These are phyloP conservation scores for Drosophila falleni DNA, from an alignment of 2,888 invertebrate species.

Conservation along the genomic window DNA sequence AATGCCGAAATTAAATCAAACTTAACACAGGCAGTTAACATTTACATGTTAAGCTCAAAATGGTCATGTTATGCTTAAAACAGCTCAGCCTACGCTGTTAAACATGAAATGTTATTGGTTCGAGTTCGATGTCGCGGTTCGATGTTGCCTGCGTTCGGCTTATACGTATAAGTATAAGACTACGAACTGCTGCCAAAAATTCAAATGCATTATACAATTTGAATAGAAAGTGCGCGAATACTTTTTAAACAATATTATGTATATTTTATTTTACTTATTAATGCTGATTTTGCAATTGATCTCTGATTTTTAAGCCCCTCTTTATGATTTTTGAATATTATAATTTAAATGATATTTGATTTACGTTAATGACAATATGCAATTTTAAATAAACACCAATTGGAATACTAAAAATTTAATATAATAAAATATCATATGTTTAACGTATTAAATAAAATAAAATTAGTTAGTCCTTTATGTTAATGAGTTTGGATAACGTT, in stretches of 20 bases:
- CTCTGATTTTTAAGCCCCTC: neutral
- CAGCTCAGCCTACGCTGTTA: slow-evolving; percentile 38
- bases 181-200: slow-evolving; percentile 4
- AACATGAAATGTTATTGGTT: slow-evolving; percentile 2
- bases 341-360: neutral
- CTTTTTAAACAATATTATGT: neutral
- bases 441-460: too few relatives aligned
- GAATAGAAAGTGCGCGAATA: slow-evolving; percentile 32
- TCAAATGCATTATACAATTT: slow-evolving; percentile 31
- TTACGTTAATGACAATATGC: neutral
- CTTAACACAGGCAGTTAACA: slow-evolving; percentile 12
- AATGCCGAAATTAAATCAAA: slow-evolving; percentile 10
- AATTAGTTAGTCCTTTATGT: neutral
- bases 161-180: slow-evolving; percentile 18
- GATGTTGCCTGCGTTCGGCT: slow-evolving; percentile 41
- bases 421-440: too few relatives aligned
- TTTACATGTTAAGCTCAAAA: slow-evolving; percentile 27
- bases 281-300: neutral
- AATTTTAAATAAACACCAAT: neutral
- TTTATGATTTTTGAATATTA: neutral
- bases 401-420: neutral
- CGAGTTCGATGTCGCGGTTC: slow-evolving; percentile 45
- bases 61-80: slow-evolving; percentile 38
- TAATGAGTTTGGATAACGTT: too few relatives aligned
- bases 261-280: neutral